Base-by-base conservation (phyloP, 1,140 invertebrate species). In the Aphelenchoides fujianensis region DNA sequence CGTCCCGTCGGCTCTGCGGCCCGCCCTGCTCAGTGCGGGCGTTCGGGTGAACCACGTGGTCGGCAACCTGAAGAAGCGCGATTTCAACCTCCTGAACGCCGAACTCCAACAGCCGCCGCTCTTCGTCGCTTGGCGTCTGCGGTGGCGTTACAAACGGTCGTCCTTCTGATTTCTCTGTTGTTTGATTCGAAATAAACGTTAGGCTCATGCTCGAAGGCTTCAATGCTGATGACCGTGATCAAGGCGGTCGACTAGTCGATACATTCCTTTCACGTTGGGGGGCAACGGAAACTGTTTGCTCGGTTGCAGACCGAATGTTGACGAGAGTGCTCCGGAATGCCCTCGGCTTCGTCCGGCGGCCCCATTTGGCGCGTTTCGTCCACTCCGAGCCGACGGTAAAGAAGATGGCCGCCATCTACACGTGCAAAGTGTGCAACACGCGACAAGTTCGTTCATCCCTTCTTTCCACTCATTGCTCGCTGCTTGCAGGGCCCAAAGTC, bases 401-500 rank as follows among this genome's bases (percentile, higher is more conserved):
- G 71, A 72, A 68, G 30, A 16, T 75, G 16, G 80, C 78, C 3
- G 70, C 81, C 54, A 27, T 52, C 3, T 83, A 82, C 69, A 83
- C 82, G 19, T 83, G 82, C 68, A 83, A 83, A 79, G 82, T 84
- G 19, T 83, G 82, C 61, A 69, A 77, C 27, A 37, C 76, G 3
- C 62, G 79, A 69, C 78, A 82, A 74, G 80, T 82, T 16, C 37
- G 37, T 55, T 19, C 12, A 62, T 3, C 19, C 12, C n/a, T n/a
- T n/a, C 5, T 53, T 74, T 19, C 9, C 5, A 7, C 9, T 74
- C 7, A 23, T 74, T 70, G 12, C 34, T 35, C 57, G 35, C 54
- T 12, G 41, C 36, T 72, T 80, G 70, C 52, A 84, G 79, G 82
- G 83, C 1, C 83, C 82, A n/a, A 85, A 87, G 68, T 82, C 82